A percentile compares a stretch with the other conserved stretches of the same genome.
phyloP scores from a whole-genome alignment of 2,113 vertebrate species.

The Pygathrix nemaeus region DNA sequence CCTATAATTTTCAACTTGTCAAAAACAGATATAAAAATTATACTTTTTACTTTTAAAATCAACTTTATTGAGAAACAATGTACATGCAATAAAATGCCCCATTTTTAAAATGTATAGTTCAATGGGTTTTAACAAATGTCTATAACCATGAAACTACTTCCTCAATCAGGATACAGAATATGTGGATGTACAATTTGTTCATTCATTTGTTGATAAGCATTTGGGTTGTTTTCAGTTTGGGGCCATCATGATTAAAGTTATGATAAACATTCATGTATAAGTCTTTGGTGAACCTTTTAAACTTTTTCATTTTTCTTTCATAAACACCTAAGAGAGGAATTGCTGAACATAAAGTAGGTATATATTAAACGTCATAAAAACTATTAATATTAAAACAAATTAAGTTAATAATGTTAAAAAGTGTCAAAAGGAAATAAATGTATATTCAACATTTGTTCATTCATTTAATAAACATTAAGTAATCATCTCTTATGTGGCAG shows the following conservation, averaged over 20 bases:
- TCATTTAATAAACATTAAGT: background rate
- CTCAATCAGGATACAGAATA: background rate
- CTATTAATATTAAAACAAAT: background rate
- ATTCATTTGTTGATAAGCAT: background rate
- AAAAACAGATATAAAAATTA: conserved; percentile 11
- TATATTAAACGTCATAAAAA: background rate
- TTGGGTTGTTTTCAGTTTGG: background rate
- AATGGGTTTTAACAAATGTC: background rate
- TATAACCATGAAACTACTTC: background rate
- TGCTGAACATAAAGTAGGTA: background rate
- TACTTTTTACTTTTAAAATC: background rate
- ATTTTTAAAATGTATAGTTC: background rate
- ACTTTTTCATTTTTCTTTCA: background rate
- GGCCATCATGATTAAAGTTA: background rate
- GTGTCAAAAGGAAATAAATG: background rate
- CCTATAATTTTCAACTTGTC: background rate
- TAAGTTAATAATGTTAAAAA: background rate
- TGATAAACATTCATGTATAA: background rate
- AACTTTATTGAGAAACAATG: background rate
- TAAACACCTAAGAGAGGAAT: background rate
- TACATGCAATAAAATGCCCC: background rate
- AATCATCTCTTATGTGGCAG: background rate
- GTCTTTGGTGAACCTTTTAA: background rate
- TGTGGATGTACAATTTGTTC: background rate
- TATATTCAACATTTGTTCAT: background rate